Evolutionary conservation across 2,113 vertebrate genomes (phyloP), one percentile per base, ranked within the genome.

Genomic region (Orcinus orca): DNA sequence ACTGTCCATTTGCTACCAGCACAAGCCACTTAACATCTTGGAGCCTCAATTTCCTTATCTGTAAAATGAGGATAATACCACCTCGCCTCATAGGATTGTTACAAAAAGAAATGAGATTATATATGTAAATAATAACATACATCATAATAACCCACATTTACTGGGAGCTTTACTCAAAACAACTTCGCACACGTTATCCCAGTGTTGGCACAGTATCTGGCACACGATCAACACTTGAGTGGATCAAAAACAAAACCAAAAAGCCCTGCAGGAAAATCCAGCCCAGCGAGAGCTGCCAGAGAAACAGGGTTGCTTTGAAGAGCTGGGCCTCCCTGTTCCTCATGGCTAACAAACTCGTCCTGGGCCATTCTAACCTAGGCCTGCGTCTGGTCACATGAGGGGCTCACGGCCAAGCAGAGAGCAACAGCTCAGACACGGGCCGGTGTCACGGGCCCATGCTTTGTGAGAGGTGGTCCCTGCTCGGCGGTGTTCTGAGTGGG

Each of bases 191-290:
- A 95, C 8, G 53, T 74, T 87, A 38, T 25, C 88, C 9, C 44
- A 0, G 70, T 0, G 81, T 1, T 60, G 88, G 95, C 97, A 63
- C 0, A 36, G 92, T 6, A 93, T 81, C 95, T 97, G 97, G 97
- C 97, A 74, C 95, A 55, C 44, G 87, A 67, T 18, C 97, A 98
- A 76, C 85, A 15, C 62, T 33, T 8, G 17, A 94, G 81, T 23
- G 41, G 80, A 70, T 94, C 87, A 79, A 86, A 97, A 97, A 94
- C 86, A 97, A 91, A 95, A 96, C 21, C 82, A 73, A 55, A 67
- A 88, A 89, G 88, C 82, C 97, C 95, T 83, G 88, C 97, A 97
- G 97, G 97, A 97, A 97, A 98, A 97, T 93, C 96, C 92, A 97
- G 95, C 93, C 41, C 2, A 8, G 81, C 20, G 0, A 90, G 95